A percentile compares a stretch with the other conserved stretches of the same genome.
Conservation (phyloP, 2,113 vertebrate species). For the Calonectris borealis region DNA sequence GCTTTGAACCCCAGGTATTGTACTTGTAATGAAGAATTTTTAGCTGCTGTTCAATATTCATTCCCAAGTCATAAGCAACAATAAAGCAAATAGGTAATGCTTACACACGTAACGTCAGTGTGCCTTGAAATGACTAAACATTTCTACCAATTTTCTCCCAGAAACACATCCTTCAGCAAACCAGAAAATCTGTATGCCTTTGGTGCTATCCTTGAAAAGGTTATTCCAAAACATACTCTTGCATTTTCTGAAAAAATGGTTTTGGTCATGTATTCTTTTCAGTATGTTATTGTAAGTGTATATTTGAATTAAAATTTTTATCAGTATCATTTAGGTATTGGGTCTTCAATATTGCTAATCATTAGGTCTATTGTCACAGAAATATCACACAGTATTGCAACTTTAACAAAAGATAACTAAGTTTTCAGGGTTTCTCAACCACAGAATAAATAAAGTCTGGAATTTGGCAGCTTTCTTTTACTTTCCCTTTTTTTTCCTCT, state of each 20-base stretch:
- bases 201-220: neutral
- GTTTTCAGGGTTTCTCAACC: constrained; percentile 42
- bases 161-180: neutral
- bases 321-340: neutral
- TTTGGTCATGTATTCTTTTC: neutral
- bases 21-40: constrained; percentile 6
- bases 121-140: neutral
- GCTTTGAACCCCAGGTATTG: constrained; percentile 38
- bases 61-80: neutral
- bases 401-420: constrained; percentile 52
- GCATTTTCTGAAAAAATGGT: neutral
- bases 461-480: neutral
- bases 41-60: neutral
- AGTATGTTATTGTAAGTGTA: neutral
- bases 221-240: neutral
- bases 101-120: neutral
- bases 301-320: neutral
- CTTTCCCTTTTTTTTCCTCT: neutral
- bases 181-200: neutral
- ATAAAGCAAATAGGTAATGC: neutral
- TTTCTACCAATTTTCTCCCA: neutral
- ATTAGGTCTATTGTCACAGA: constrained; percentile 23
- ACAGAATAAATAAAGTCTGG: neutral
- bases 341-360: neutral
- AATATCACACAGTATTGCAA: neutral